Evolutionary conservation across 2,113 vertebrate genomes (phyloP).

Genomic region (Oenanthe melanoleuca): DNA sequence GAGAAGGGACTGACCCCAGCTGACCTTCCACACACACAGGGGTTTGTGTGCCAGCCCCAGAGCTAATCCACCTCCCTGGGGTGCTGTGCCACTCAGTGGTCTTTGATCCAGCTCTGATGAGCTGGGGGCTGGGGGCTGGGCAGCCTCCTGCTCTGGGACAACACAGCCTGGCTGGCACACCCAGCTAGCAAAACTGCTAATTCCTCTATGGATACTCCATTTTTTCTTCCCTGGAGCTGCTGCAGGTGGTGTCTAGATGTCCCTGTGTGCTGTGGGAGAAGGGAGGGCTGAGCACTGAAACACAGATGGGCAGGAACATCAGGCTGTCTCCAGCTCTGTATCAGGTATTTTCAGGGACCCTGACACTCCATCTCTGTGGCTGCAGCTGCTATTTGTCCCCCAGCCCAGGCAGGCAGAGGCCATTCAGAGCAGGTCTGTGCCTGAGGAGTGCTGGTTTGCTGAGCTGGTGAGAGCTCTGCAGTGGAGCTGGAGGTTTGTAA

Average conservation of each 20-base stretch:
- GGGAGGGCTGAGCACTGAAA: neutral
- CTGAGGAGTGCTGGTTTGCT: neutral
- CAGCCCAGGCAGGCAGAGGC: neutral
- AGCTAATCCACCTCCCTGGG: neutral
- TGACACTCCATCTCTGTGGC: neutral
- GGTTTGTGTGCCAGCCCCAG: neutral
- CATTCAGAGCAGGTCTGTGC: neutral
- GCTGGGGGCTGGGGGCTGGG: neutral
- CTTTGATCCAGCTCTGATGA: neutral
- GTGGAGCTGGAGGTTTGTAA: neutral
- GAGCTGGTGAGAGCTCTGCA: neutral
- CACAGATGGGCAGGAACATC: neutral
- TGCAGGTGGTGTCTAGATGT: neutral
- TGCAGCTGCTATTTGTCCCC: neutral
- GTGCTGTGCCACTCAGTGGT: accelerated
- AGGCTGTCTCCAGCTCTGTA: neutral
- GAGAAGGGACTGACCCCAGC: neutral
- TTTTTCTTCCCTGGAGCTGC: neutral
- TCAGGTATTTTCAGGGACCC: neutral
- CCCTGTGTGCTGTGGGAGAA: neutral
- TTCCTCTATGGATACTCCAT: neutral
- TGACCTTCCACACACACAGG: neutral
- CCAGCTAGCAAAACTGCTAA: neutral
- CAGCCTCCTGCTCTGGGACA: neutral
- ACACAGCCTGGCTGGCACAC: neutral